Conservation (phyloP, 2,113 vertebrate species). For the Tetrax tetrax region DNA sequence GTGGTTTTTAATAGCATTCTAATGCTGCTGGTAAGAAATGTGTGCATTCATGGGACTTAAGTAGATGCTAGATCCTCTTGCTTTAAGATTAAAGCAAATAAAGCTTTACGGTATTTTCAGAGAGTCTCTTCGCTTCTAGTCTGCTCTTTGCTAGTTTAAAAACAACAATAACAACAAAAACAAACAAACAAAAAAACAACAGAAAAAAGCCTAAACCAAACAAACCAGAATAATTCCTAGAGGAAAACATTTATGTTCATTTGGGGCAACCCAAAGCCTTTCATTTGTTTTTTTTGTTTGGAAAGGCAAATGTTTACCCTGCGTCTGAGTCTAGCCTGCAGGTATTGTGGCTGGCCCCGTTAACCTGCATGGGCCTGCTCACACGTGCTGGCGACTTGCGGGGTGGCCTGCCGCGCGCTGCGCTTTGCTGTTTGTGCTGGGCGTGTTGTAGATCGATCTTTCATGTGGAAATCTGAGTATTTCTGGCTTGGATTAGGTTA, state of each 20-base stretch:
- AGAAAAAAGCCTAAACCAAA: neutral
- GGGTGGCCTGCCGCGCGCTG: neutral
- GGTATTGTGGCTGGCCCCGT: neutral
- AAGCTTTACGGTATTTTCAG: neutral
- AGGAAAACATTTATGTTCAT: constrained; percentile 21
- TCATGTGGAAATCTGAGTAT: neutral
- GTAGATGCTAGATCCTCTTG: neutral
- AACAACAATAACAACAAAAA: too few relatives aligned
- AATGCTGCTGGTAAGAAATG: neutral
- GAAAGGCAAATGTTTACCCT: neutral
- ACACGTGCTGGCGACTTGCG: fast-evolving
- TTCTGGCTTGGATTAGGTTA: neutral
- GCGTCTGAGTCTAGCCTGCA: neutral
- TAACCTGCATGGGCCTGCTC: neutral
- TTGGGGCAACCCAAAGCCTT: neutral
- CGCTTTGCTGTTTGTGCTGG: neutral
- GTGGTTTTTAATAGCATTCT: neutral
- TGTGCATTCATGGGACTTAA: neutral
- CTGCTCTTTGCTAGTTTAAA: neutral
- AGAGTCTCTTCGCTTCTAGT: neutral
- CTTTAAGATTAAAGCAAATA: neutral
- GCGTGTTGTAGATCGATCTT: fast-evolving
- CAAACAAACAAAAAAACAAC: too few relatives aligned
- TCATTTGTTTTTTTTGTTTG: constrained; percentile 35
- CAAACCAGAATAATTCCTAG: neutral